A percentile compares a stretch with the other conserved stretches of the same genome.
phyloP scores from a whole-genome alignment of 37 sponge, comb jelly and placozoan species.

The Dysidea cf. avara region DNA sequence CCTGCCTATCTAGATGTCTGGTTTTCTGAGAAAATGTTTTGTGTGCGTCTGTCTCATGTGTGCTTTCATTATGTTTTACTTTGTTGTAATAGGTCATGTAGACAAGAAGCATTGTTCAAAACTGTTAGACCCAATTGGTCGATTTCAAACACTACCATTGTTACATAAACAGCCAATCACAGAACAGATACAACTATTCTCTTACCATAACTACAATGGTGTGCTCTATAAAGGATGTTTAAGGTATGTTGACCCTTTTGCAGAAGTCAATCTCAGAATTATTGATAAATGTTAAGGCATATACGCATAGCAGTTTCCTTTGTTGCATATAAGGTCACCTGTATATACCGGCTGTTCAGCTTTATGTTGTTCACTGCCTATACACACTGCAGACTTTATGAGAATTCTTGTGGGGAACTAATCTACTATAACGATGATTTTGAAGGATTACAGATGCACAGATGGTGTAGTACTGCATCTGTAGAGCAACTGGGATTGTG shows the following conservation, averaged over 20 bases:
- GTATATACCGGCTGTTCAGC: no score
- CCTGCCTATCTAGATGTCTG: no score
- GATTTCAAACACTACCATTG: no score
- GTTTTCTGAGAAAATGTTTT: no score
- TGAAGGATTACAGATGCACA: slow-evolving; percentile 24
- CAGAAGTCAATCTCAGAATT: background rate
- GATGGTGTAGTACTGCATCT: slow-evolving; percentile 25
- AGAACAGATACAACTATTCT: slow-evolving; percentile 22
- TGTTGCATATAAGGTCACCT: no score
- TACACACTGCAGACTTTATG: slow-evolving; percentile 69
- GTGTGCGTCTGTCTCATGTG: no score
- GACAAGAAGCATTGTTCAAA: slow-evolving; percentile 6
- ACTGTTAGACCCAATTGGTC: background rate
- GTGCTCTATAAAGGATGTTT: slow-evolving; percentile 45
- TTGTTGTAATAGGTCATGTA: slow-evolving; percentile 10
- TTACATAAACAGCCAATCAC: no score
- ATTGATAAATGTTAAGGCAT: no score
- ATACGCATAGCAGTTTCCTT: no score
- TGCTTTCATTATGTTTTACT: no score
- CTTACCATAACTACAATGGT: slow-evolving; percentile 53
- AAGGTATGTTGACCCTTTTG: slow-evolving; percentile 44
- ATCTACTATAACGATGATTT: slow-evolving; percentile 64
- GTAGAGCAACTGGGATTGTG: slow-evolving; percentile 30
- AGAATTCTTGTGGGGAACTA: slow-evolving; percentile 57
- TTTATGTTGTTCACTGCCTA: no score